Base-by-base conservation (phyloP, 2,113 vertebrate species). In the Odocoileus hemionus region DNA sequence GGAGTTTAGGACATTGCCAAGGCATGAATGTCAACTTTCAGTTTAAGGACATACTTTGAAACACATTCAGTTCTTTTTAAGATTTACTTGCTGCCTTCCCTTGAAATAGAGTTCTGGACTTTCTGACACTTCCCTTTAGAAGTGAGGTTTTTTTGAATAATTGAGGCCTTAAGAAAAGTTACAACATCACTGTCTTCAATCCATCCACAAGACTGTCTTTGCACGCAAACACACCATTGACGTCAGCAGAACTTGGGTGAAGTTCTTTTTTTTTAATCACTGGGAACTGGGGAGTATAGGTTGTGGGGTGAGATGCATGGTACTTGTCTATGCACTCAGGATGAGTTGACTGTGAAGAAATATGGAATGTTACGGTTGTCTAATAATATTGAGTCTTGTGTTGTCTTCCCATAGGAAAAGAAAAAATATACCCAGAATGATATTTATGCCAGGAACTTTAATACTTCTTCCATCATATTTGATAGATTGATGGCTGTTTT, bases 61-160 rank as follows among this genome's bases (percentile, higher is more conserved):
- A 28, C 17, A 52, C 30, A 47, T 55, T 96, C 17, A 86, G 39
- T 79, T 87, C 60, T 74, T 87, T 87, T 88, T 47, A 74, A 94
- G 57, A 86, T 83, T 96, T 55, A 93, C 36, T 95, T 95, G 74
- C 4, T 97, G 47, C 70, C 58, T 94, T 97, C 86, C 83, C 60
- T 96, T 98, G 85, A 97, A 96, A 88, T 54, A 94, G n/a, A 94
- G 55, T 61, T 89, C 93, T 97, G 17, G 47, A 90, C 78, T 96
- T 96, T 90, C 84, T 92, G 55, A 86, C 26, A 94, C 79, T 95
- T 97, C 94, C 92, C 87, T 95, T 97, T 97, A 97, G 55, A 95
- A 91, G 88, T 94, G 94, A 98, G 93, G 86, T 93, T 97, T 97
- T 88, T 86, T 94, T 97, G 92, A 98, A 95, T 89, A 97, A 95